Evolutionary conservation across 2,797 vertebrate species (phyloP).

Genomic region (Enteromius afrohamiltoni): DNA sequence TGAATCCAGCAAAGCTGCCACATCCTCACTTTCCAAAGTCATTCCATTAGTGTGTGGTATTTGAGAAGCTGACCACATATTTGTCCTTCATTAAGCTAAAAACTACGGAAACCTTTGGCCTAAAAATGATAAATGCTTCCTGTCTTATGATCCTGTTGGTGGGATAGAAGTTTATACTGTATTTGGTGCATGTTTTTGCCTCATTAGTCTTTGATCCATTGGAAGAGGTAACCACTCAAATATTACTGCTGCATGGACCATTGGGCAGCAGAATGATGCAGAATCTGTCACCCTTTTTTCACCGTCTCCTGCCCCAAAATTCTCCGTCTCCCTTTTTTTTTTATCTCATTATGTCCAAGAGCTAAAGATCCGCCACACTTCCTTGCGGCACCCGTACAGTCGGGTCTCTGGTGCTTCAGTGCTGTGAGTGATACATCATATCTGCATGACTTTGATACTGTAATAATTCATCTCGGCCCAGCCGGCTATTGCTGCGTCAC

Average conservation of each 20-base stretch:
- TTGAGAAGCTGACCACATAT: neutral
- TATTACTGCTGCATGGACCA: conserved; percentile 83
- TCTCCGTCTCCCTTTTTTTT: conserved; percentile 15
- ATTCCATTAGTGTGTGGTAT: neutral
- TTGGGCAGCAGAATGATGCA: conserved; percentile 83
- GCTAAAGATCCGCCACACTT: conserved; percentile 12
- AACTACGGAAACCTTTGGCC: conserved; percentile 3
- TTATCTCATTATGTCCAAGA: conserved; percentile 34
- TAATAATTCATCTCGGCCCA: conserved; percentile 61
- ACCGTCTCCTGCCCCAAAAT: conserved; percentile 10
- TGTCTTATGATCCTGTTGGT: conserved; percentile 49
- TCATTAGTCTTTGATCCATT: conserved; percentile 89
- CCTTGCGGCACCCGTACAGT: neutral
- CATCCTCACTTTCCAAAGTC: neutral
- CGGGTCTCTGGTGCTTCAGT: neutral
- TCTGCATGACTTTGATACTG: conserved; percentile 30
- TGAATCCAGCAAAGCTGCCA: neutral
- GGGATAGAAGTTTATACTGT: conserved; percentile 54
- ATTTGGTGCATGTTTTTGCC: conserved; percentile 68
- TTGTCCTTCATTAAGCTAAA: conserved; percentile 8
- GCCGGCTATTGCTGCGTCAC: conserved; percentile 44
- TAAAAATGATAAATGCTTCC: conserved; percentile 45
- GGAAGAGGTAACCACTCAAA: conserved; percentile 81
- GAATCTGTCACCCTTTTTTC: neutral
- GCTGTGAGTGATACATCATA: conserved; percentile 38